phyloP scores from a whole-genome alignment of 1,140 invertebrate genomes.

The Ladona fulva region DNA sequence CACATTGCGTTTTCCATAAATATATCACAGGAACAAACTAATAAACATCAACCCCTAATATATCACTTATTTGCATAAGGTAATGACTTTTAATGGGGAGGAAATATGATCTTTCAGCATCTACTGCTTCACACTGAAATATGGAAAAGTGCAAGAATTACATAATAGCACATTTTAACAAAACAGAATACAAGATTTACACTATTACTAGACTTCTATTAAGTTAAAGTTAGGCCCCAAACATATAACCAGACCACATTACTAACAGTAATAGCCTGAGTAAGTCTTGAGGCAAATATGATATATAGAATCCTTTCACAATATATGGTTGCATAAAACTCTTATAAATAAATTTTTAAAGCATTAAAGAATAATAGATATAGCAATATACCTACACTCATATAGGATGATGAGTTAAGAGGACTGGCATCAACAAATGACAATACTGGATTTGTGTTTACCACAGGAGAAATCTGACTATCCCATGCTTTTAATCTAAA shows the following conservation, averaged over 20 bases:
- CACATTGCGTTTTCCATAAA: background rate
- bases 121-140: constrained; percentile 43
- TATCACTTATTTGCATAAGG: constrained; percentile 41
- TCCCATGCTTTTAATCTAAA: constrained; percentile 37
- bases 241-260: background rate
- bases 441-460: constrained; percentile 17
- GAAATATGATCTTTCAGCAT: constrained; percentile 39
- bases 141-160: constrained; percentile 20
- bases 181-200: constrained; percentile 17
- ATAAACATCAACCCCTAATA: constrained; percentile 31
- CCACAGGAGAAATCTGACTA: constrained; percentile 18
- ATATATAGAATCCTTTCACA: too few relatives aligned
- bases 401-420: background rate
- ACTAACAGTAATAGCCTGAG: too few relatives aligned
- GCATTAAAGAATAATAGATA: constrained; percentile 20
- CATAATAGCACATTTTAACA: background rate
- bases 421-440: background rate
- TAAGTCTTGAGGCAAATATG: too few relatives aligned
- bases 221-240: background rate
- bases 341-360: too few relatives aligned
- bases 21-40: constrained; percentile 23
- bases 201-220: constrained; percentile 13
- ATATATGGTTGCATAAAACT: too few relatives aligned
- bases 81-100: constrained; percentile 45
- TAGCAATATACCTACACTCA: constrained; percentile 14